Evolutionary conservation across 2,797 vertebrate genomes (phyloP), one percentile per base, ranked within the genome.

Genomic region (Molossus alvarezi): DNA sequence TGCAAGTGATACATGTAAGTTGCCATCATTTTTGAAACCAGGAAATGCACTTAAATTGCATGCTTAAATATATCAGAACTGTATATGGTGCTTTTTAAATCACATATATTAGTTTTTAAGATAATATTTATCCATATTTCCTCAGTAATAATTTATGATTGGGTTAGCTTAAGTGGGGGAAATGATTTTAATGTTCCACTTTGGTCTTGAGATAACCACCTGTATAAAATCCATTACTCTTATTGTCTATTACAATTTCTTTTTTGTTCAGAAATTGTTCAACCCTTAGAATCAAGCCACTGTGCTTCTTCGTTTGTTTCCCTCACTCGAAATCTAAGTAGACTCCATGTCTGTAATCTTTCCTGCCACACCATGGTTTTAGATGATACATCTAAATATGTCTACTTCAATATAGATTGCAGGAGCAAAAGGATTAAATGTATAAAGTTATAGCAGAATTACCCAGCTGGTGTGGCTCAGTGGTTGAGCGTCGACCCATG

Each of bases 131-230:
- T 53, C 45, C 29, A 48, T 91, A 83, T 77, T 85, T 53, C 3
- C 6, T 94, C 21, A 75, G 45, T 62, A 94, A 95, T 95, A 72
- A 96, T 90, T 95, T 87, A 89, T 86, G 41, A 90, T 65, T 55
- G 85, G 51, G 17, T 94, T 95, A 87, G 33, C 12, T 83, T 84
- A 96, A 76, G 27, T 90, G 81, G 51, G 7, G 5, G 72, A 97
- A 93, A 65, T 18, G 8, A 84, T 90, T 90, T 83, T 93, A 77
- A 91, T 65, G 41, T 23, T 83, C 60, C 12, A 79, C 55, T 90
- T 96, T 86, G 92, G 84, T 88, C 97, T 92, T 95, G 71, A 55
- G 55, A 80, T 76, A 95, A 88, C 51, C 57, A 73, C 20, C 55
- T 93, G 0, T 69, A 85, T 71, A 80, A 33, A 92, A 67, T 76